Conservation (phyloP, 2,113 vertebrate species). For the Sturnus vulgaris region DNA sequence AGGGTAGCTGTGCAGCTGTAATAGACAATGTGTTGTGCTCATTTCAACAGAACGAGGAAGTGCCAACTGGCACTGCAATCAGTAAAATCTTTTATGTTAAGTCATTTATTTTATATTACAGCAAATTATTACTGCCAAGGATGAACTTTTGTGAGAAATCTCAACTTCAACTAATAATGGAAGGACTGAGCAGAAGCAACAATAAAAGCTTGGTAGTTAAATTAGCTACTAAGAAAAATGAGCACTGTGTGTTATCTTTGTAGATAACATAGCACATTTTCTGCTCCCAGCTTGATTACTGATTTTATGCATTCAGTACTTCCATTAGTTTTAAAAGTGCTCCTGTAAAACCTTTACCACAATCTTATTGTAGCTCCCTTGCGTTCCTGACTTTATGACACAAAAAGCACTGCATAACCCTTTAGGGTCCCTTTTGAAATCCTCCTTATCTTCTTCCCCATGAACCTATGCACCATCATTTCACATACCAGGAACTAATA, state of each 20-base stretch:
- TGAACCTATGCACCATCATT: neutral
- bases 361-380: neutral
- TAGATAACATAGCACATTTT: neutral
- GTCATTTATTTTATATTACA: conserved; percentile 50
- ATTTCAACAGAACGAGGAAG: conserved; percentile 11
- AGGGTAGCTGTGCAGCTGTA: neutral
- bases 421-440: neutral
- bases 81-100: conserved; percentile 54
- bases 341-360: neutral
- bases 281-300: neutral
- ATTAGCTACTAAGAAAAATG: conserved; percentile 30
- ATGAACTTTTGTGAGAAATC: conserved; percentile 65
- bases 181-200: conserved; percentile 7
- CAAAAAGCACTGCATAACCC: neutral
- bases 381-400: neutral
- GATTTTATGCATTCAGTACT: neutral
- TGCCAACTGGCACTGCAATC: neutral
- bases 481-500: neutral
- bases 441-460: neutral
- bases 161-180: conserved; percentile 57
- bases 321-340: neutral
- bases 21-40: neutral
- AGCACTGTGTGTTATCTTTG: neutral
- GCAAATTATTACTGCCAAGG: conserved; percentile 54
- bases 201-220: conserved; percentile 41